Evolutionary conservation across 2,888 invertebrate species (phyloP), one percentile per base, ranked within the genome.

Genomic region (Philereme transversata): DNA sequence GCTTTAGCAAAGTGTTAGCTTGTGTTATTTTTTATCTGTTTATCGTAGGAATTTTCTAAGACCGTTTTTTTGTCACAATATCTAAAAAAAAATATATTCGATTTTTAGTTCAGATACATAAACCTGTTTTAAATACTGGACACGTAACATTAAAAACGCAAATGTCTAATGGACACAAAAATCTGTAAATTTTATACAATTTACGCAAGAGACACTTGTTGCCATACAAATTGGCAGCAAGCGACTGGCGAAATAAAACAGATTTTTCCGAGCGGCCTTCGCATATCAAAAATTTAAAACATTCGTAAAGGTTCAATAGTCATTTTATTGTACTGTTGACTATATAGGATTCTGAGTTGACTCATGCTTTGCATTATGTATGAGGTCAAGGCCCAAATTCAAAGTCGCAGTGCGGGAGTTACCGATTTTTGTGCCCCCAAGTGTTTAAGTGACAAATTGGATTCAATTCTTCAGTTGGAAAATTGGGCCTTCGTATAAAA

Each of bases 351-450:
- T 71, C 71, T 70, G 61, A 67, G 77, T 77, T 75, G 76, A 77
- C 78, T 79, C 72, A 50, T 50, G 71, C 67, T 70, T 71, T 89
- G 82, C 83, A 89, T 88, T 84, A 88, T 86, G 77, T 70, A 89
- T 89, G 86, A 89, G 88, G 86, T 85, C 86, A 80, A 79, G 78
- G 78, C 84, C 84, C 81, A 79, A 82, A 86, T 87, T 82, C 77
- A 69, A 74, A 73, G 72, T 74, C 65, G 67, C 74, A 78, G 77
- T 75, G 77, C 75, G 74, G 74, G 57, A 62, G 67, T 62, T 67
- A 68, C 65, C 66, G 62, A 76, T 68, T 70, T 65, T 65, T 60
- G 65, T 65, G 64, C 60, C 62, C 52, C 52, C 47, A 68, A 59
- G 57, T 64, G 35, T 65, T 64, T 62, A 56, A 53, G 66, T 68